phyloP scores from a whole-genome alignment of 2,113 vertebrate species.

The Chaetops frenatus region DNA sequence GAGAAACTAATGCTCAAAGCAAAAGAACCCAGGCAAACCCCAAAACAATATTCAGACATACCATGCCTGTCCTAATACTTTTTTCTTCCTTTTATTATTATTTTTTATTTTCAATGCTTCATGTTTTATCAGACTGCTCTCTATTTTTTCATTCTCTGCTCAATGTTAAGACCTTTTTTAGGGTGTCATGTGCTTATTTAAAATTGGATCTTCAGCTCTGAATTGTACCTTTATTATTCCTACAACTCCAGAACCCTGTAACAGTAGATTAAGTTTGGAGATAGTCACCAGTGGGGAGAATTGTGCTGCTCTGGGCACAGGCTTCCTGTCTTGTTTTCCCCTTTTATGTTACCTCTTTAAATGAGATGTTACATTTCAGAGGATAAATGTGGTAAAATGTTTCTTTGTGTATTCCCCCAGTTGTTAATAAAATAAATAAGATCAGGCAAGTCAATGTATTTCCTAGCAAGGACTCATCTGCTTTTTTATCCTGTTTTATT shows the following conservation, averaged over 20 bases:
- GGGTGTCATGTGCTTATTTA: neutral
- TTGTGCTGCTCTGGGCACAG: neutral
- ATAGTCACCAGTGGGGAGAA: neutral
- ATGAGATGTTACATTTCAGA: neutral
- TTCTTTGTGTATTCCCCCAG: neutral
- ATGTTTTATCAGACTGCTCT: neutral
- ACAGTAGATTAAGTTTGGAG: neutral
- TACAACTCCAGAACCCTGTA: neutral
- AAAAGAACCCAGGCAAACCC: neutral
- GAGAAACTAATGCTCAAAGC: neutral
- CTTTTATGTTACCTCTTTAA: neutral
- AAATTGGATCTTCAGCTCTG: neutral
- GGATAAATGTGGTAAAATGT: constrained; percentile 3
- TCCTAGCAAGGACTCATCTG: neutral
- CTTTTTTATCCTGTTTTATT: neutral
- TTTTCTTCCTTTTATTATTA: neutral
- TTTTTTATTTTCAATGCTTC: neutral
- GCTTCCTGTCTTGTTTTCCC: neutral
- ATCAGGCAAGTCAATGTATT: neutral
- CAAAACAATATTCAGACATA: neutral
- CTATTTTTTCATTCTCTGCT: neutral
- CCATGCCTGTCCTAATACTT: neutral
- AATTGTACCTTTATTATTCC: neutral
- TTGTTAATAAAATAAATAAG: constrained; percentile 29
- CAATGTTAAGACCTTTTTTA: neutral